A percentile compares a stretch with the other conserved stretches of the same genome.
Conservation (phyloP, 2,888 invertebrate genomes). For the Amblyjoppa fuscipennis region DNA sequence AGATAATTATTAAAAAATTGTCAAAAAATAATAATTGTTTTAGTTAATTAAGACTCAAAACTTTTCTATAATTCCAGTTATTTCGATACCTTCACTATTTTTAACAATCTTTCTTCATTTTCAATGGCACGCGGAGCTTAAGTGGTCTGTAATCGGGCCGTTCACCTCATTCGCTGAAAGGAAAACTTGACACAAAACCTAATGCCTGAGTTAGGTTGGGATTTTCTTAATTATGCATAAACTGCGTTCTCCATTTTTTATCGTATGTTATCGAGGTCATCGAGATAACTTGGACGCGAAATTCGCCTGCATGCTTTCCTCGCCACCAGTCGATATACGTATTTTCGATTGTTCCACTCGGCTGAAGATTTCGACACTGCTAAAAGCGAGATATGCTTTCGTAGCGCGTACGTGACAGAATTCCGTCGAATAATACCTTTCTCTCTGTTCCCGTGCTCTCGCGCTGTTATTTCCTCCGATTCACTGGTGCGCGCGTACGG, state of each 20-base stretch:
- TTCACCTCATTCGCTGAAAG: background rate
- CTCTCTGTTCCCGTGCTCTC: constrained; percentile 16
- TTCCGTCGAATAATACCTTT: constrained; percentile 50
- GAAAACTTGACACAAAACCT: background rate
- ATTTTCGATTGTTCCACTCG: constrained; percentile 56
- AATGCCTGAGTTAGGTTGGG: background rate
- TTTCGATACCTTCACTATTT: too few species aligned
- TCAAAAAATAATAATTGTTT: too few species aligned
- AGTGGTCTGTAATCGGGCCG: too few species aligned
- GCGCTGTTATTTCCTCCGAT: background rate
- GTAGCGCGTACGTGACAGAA: constrained; percentile 48
- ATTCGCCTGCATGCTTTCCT: background rate
- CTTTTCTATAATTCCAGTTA: too few species aligned
- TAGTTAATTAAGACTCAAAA: too few species aligned
- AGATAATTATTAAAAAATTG: too few species aligned
- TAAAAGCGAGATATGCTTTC: constrained; percentile 43
- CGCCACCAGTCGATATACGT: constrained; percentile 15
- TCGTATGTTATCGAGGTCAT: background rate
- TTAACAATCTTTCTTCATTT: too few species aligned
- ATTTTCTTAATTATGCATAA: background rate
- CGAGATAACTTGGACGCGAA: background rate
- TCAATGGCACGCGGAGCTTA: too few species aligned
- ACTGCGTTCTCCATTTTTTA: background rate
- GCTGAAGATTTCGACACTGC: constrained; percentile 47
- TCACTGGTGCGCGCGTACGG: constrained; percentile 6